These are phyloP conservation scores for Trachelus tabidus DNA, from an alignment of 2,888 invertebrate species.

Conservation along the genomic window DNA sequence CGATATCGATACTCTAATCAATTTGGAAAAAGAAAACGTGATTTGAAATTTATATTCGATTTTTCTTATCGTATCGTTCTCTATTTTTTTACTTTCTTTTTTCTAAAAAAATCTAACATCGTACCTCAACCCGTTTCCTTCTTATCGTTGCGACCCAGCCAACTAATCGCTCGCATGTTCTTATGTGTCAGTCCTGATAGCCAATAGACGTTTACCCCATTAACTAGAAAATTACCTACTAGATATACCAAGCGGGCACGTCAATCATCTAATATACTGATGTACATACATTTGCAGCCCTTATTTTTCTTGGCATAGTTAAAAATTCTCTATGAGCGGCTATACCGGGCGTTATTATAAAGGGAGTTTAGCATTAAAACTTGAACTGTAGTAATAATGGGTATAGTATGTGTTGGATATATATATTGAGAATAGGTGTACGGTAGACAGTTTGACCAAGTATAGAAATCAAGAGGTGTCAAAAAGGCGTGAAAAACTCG, in stretches of 20 bases:
- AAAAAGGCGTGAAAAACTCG: slow-evolving; percentile 48
- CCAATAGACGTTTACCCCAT: background rate
- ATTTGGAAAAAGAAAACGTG: background rate
- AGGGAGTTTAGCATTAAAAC: background rate
- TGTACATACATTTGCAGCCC: background rate
- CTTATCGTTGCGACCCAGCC: background rate
- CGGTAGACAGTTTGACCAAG: background rate
- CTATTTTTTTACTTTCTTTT: background rate
- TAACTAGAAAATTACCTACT: background rate
- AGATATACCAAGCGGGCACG: background rate
- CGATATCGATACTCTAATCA: background rate
- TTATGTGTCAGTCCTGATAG: background rate
- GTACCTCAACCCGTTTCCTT: background rate
- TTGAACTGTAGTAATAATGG: background rate
- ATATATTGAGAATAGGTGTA: background rate
- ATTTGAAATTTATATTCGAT: background rate
- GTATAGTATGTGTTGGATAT: background rate
- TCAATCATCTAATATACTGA: background rate
- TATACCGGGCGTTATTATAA: background rate
- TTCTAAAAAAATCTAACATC: background rate
- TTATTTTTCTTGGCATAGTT: background rate
- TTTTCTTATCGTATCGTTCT: background rate
- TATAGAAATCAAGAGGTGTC: slow-evolving; percentile 25
- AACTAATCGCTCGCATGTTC: background rate
- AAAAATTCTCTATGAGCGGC: background rate